phyloP scores from a whole-genome alignment of 2,113 vertebrate genomes.

The Perca flavescens region DNA sequence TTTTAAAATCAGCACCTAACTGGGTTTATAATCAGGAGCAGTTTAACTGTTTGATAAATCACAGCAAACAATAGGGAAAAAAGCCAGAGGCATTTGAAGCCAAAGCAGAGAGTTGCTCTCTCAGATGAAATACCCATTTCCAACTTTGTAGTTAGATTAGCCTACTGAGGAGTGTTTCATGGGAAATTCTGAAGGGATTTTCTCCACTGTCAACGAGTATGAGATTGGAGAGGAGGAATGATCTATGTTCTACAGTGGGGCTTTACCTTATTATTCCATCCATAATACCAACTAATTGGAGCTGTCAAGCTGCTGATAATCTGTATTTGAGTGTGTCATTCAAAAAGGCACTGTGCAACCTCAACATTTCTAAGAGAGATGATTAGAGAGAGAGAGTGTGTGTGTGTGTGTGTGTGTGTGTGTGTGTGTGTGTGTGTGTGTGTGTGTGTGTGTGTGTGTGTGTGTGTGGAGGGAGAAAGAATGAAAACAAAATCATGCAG shows the following conservation, averaged over 20 bases:
- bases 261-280: conserved; percentile 54
- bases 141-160: conserved; percentile 45
- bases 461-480: conserved; percentile 1
- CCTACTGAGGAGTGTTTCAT: conserved; percentile 4
- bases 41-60: conserved; percentile 11
- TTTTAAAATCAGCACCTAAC: conserved; percentile 57
- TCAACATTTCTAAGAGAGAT: conserved; percentile 36
- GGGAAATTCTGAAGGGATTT: conserved; percentile 38
- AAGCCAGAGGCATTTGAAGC: conserved; percentile 1
- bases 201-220: conserved; percentile 27
- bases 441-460: conserved; percentile 4
- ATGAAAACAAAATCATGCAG: conserved; percentile 23
- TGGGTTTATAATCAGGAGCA: conserved; percentile 16
- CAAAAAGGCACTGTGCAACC: conserved; percentile 38
- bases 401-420: conserved; percentile 7
- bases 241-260: conserved; percentile 32
- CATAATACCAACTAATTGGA: conserved; percentile 66
- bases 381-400: conserved; percentile 36
- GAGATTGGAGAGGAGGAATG: conserved; percentile 29
- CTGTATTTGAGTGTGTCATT: conserved; percentile 32
- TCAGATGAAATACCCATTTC: conserved; percentile 6
- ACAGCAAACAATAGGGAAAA: not conserved
- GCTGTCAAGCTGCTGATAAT: conserved; percentile 64
- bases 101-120: not conserved
- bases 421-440: conserved; percentile 8